Percentiles rank a stretch among this genome's conserved stretches.
These are phyloP conservation scores for Dendrocopos noguchii DNA, from an alignment of 2,113 vertebrate genomes.

Conservation along the genomic window DNA sequence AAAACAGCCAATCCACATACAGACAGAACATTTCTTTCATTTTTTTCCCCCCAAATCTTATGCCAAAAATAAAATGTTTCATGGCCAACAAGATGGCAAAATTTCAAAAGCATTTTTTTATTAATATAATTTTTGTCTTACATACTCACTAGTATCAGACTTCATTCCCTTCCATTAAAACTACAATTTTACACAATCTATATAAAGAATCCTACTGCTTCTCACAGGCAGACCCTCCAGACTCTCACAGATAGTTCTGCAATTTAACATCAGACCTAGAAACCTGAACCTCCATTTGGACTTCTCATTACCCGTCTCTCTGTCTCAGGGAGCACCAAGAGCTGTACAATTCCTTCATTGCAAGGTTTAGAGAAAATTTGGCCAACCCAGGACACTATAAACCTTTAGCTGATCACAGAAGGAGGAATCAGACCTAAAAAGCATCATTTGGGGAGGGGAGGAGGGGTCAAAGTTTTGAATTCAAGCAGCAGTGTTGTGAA, in stretches of 20 bases:
- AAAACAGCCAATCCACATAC: fast-evolving
- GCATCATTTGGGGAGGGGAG: no score
- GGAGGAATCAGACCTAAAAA: neutral
- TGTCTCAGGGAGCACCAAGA: neutral
- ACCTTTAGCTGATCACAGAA: neutral
- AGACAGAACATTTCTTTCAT: neutral
- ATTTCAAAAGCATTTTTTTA: neutral
- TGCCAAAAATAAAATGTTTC: neutral
- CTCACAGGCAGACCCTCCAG: neutral
- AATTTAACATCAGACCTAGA: neutral
- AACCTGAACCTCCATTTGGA: neutral
- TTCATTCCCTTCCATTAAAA: neutral
- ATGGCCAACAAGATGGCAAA: neutral
- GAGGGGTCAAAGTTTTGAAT: neutral
- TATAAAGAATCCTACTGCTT: neutral
- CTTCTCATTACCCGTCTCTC: neutral
- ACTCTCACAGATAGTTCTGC: neutral
- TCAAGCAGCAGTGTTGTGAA: fast-evolving
- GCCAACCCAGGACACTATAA: neutral
- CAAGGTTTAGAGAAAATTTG: neutral
- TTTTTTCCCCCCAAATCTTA: neutral
- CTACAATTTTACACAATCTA: neutral
- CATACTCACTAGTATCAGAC: neutral
- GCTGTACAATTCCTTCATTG: neutral
- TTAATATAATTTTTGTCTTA: neutral